Evolutionary conservation across 2,113 vertebrate species (phyloP).

Genomic region (Pelvicachromis taeniatus): DNA sequence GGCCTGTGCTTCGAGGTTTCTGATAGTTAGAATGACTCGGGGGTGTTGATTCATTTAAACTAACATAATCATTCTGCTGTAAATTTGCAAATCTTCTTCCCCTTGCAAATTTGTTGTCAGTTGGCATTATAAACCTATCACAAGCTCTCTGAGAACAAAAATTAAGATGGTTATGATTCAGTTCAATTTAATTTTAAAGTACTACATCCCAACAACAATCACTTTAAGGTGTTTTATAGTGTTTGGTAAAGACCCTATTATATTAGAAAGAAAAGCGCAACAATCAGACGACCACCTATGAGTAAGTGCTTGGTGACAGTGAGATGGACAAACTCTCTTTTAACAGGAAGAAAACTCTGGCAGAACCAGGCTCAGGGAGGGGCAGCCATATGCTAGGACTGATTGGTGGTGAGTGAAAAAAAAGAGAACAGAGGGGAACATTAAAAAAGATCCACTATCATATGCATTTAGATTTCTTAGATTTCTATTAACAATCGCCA

Average conservation of each 20-base stretch:
- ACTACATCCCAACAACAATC: too few relatives aligned
- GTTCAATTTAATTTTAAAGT: too few relatives aligned
- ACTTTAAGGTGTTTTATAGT: too few relatives aligned
- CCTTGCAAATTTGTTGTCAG: slow-evolving; percentile 11
- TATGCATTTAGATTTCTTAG: not conserved
- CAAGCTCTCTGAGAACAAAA: not conserved
- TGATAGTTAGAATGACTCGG: too few relatives aligned
- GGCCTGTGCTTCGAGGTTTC: too few relatives aligned
- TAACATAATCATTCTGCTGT: too few relatives aligned
- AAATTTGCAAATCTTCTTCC: too few relatives aligned
- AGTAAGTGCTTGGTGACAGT: too few relatives aligned
- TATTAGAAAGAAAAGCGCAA: too few relatives aligned
- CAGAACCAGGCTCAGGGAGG: not conserved
- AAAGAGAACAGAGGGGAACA: not conserved
- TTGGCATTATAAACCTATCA: not conserved
- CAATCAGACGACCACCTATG: too few relatives aligned
- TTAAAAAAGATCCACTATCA: not conserved
- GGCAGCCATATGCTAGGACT: not conserved
- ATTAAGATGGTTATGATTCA: not conserved
- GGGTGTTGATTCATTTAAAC: too few relatives aligned
- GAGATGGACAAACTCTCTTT: not conserved
- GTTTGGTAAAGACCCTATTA: too few relatives aligned
- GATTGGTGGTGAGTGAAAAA: not conserved
- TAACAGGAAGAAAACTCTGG: not conserved
- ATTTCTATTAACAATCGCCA: not conserved